Conservation (phyloP, 2,888 invertebrate species). For the Globia sparganii region DNA sequence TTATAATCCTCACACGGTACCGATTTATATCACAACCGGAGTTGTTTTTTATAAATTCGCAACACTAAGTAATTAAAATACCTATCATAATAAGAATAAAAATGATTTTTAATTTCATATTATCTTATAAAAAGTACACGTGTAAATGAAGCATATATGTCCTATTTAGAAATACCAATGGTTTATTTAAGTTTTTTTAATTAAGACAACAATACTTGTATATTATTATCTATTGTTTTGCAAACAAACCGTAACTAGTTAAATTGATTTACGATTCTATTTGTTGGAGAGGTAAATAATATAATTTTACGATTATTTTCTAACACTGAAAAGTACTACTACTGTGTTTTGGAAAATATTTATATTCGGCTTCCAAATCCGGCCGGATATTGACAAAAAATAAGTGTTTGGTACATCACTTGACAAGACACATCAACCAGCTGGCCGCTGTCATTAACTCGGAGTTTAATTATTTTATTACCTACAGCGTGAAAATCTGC, state of each 20-base stretch:
- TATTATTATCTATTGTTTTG: background rate
- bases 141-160: background rate
- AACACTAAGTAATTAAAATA: background rate
- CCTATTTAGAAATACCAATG: background rate
- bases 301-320: background rate
- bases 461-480: slow-evolving; percentile 36
- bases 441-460: slow-evolving; percentile 35
- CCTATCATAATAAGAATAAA: too few relatives aligned
- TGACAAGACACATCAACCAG: slow-evolving; percentile 19
- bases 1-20: background rate
- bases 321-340: background rate
- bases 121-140: background rate
- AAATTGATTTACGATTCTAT: slow-evolving; percentile 9
- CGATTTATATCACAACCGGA: background rate
- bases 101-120: background rate
- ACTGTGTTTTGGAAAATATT: background rate
- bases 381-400: slow-evolving; percentile 4
- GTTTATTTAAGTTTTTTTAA: background rate
- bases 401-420: slow-evolving; percentile 23
- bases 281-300: background rate
- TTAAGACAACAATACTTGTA: background rate
- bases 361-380: slow-evolving; percentile 1
- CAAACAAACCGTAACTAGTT: background rate
- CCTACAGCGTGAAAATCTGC: slow-evolving; percentile 32
- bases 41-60: too few relatives aligned